Conservation (phyloP, 2,888 invertebrate genomes). For the Eristalinus aeneus region DNA sequence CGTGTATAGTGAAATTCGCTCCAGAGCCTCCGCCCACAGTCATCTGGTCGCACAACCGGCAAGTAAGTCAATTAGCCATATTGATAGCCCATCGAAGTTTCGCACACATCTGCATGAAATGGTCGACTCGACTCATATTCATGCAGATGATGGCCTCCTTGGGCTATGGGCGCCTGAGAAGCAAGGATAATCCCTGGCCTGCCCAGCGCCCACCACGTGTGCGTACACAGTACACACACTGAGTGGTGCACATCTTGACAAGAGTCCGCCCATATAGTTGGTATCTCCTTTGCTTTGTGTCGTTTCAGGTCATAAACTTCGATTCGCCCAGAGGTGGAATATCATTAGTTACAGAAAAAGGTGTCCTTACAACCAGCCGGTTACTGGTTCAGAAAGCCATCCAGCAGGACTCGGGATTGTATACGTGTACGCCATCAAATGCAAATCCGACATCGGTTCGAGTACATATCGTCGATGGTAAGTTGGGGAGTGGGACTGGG, state of each 20-base stretch:
- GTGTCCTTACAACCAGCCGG: constrained; percentile 90
- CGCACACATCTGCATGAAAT: constrained; percentile 46
- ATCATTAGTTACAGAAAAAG: constrained; percentile 93
- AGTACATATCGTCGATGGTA: constrained; percentile 94
- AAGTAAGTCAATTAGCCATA: constrained; percentile 79
- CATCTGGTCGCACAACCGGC: constrained; percentile 90
- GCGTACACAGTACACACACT: not conserved
- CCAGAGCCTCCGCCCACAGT: constrained; percentile 92
- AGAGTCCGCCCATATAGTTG: constrained; percentile 5
- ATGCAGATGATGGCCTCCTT: constrained; percentile 41
- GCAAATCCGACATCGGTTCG: constrained; percentile 89
- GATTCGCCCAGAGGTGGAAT: constrained; percentile 94
- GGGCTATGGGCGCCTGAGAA: not conserved
- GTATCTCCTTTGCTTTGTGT: constrained; percentile 32
- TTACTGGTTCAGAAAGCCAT: constrained; percentile 91
- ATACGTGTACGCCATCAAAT: constrained; percentile 92
- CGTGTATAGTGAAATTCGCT: constrained; percentile 91
- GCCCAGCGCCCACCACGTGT: not conserved
- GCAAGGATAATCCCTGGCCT: constrained; percentile 12
- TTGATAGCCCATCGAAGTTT: constrained; percentile 14
- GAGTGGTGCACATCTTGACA: constrained; percentile 28
- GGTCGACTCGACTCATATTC: constrained; percentile 27
- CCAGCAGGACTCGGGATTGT: constrained; percentile 89
- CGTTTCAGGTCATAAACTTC: constrained; percentile 90
- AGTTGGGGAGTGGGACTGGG: constrained; percentile 77